Percentiles rank a stretch among this genome's conserved stretches.
These are phyloP conservation scores for Crioceris asparagi DNA, from an alignment of 2,888 invertebrate species.

Conservation along the genomic window DNA sequence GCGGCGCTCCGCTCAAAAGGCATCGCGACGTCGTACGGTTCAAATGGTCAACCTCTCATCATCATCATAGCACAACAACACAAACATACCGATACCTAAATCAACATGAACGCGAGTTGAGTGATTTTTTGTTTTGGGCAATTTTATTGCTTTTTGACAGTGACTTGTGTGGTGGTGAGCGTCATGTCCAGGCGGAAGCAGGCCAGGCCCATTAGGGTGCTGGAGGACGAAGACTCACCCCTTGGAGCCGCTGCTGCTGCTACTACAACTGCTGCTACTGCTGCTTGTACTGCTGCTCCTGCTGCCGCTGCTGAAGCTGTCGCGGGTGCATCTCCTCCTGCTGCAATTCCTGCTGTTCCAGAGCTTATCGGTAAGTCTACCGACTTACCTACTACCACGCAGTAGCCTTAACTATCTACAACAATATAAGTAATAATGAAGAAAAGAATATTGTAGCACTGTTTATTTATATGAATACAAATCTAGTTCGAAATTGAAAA, in stretches of 20 bases:
- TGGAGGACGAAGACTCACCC: constrained; percentile 40
- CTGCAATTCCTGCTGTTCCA: constrained; percentile 13
- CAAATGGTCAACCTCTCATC: constrained; percentile 35
- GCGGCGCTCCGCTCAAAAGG: constrained; percentile 36
- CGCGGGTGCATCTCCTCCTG: constrained; percentile 19
- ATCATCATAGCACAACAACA: too few relatives aligned
- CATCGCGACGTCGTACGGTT: constrained; percentile 39
- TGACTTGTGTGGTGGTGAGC: constrained; percentile 27
- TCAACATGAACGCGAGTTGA: not conserved
- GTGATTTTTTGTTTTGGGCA: constrained; percentile 13
- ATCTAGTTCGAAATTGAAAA: too few relatives aligned
- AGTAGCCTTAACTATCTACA: too few relatives aligned
- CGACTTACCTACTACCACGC: constrained; percentile 15
- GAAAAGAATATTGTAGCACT: too few relatives aligned
- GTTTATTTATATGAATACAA: too few relatives aligned
- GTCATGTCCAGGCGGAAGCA: constrained; percentile 46
- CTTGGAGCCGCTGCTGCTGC: constrained; percentile 21
- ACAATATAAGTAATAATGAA: too few relatives aligned
- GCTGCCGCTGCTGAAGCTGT: constrained; percentile 19
- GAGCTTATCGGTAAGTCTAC: constrained; percentile 27
- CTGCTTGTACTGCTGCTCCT: constrained; percentile 20
- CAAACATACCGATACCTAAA: constrained; percentile 26
- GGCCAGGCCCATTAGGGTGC: constrained; percentile 42
- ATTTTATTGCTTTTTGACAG: constrained; percentile 20
- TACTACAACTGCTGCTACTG: constrained; percentile 16